Evolutionary conservation across 2,888 invertebrate species (phyloP).

Genomic region (Lepetodrilus schrolli): DNA sequence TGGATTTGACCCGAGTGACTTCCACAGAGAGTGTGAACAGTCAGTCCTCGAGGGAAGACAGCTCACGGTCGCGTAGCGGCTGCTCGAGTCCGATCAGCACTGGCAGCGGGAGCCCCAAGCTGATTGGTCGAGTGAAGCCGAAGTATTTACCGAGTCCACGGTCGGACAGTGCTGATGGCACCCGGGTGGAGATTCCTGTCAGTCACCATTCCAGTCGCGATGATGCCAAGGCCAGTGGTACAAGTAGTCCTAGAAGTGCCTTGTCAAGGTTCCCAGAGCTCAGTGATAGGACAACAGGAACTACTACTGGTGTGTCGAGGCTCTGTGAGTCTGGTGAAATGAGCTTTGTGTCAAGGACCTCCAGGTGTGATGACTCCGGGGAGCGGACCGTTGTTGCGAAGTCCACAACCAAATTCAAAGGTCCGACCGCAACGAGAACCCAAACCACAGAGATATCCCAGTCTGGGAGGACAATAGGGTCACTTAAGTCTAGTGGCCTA

Average conservation of each 20-base stretch:
- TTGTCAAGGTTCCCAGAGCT: not conserved
- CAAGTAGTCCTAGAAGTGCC: not conserved
- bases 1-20: not conserved
- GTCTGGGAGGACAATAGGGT: not conserved
- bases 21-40: not conserved
- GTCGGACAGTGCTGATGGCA: not conserved
- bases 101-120: constrained; percentile 5
- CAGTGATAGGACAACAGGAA: not conserved
- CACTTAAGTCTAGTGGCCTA: not conserved
- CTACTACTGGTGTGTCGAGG: not conserved
- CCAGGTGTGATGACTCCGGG: not conserved
- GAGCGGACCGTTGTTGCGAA: constrained; percentile 6
- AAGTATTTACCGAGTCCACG: constrained; percentile 25
- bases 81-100: constrained; percentile 14
- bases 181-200: constrained; percentile 8
- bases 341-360: not conserved
- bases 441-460: not conserved
- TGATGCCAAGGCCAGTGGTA: not conserved
- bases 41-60: not conserved
- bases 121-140: constrained; percentile 10
- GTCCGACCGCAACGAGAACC: not conserved
- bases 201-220: not conserved
- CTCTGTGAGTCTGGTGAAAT: not conserved
- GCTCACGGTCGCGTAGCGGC: not conserved
- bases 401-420: not conserved